These are phyloP conservation scores for Ophion slaviceki DNA, from an alignment of 2,888 invertebrate genomes.

Conservation along the genomic window DNA sequence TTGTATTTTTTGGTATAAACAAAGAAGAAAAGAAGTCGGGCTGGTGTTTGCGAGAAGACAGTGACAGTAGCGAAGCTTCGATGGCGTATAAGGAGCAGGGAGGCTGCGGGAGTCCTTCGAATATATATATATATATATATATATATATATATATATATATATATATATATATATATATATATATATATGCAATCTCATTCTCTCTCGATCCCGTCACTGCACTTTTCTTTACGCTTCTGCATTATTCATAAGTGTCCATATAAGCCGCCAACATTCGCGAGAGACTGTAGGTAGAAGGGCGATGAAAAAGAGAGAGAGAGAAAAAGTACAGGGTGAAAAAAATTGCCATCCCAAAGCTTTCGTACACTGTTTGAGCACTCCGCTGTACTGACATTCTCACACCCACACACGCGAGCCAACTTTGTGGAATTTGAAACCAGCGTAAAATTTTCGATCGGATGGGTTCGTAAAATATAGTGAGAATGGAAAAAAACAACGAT, in stretches of 20 bases:
- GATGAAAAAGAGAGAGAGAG: slow-evolving; percentile 28
- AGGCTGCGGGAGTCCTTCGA: slow-evolving; percentile 6
- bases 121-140: neutral
- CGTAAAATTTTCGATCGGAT: too few species aligned
- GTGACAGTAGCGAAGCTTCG: slow-evolving; percentile 31
- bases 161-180: neutral
- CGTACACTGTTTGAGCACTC: slow-evolving; percentile 23
- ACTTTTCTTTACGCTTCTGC: slow-evolving; percentile 79
- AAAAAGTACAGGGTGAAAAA: slow-evolving; percentile 29
- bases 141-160: slow-evolving; percentile 6
- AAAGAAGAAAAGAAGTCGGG: slow-evolving; percentile 32
- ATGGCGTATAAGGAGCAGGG: slow-evolving; percentile 67
- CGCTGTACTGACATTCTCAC: slow-evolving; percentile 8
- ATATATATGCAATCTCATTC: slow-evolving; percentile 17
- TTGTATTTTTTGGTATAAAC: slow-evolving; percentile 54
- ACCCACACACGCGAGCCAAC: neutral
- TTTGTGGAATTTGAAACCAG: neutral
- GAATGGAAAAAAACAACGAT: too few species aligned
- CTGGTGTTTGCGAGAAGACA: slow-evolving; percentile 30
- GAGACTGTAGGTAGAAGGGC: slow-evolving; percentile 18
- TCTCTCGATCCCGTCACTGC: slow-evolving; percentile 60
- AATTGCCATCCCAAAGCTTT: slow-evolving; percentile 51
- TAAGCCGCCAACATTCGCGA: slow-evolving; percentile 74
- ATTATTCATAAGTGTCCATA: slow-evolving; percentile 82
- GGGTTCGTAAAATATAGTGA: too few species aligned